phyloP scores from a whole-genome alignment of 2,113 vertebrate species.

The Mesitornis unicolor region DNA sequence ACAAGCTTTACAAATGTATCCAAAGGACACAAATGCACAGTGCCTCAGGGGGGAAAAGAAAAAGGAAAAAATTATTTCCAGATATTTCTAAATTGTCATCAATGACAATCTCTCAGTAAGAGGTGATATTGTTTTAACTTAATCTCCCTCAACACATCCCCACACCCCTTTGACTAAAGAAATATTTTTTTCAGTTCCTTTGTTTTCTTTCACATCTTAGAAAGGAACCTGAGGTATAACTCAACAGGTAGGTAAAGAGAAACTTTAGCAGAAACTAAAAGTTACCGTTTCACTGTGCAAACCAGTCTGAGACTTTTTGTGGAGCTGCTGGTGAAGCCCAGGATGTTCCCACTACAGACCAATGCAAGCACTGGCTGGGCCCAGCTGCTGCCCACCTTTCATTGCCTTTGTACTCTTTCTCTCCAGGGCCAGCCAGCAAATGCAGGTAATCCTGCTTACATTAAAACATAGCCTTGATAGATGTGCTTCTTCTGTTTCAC shows the following conservation, averaged over 20 bases:
- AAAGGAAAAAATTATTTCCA: neutral
- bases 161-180: neutral
- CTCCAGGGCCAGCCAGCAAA: neutral
- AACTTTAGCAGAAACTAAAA: neutral
- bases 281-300: neutral
- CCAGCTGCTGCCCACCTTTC: neutral
- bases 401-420: neutral
- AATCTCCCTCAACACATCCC: neutral
- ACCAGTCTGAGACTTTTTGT: neutral
- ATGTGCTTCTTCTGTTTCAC: neutral
- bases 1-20: neutral
- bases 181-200: neutral
- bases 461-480: neutral
- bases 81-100: neutral
- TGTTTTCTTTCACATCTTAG: neutral
- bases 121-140: neutral
- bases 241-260: neutral
- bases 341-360: neutral
- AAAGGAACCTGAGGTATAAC: neutral
- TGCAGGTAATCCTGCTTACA: neutral
- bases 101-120: neutral
- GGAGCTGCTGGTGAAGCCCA: neutral
- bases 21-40: neutral
- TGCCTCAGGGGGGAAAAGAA: neutral
- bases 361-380: fast-evolving